These are phyloP conservation scores for Scolopax mira DNA, from an alignment of 2,113 vertebrate species.

Conservation along the genomic window DNA sequence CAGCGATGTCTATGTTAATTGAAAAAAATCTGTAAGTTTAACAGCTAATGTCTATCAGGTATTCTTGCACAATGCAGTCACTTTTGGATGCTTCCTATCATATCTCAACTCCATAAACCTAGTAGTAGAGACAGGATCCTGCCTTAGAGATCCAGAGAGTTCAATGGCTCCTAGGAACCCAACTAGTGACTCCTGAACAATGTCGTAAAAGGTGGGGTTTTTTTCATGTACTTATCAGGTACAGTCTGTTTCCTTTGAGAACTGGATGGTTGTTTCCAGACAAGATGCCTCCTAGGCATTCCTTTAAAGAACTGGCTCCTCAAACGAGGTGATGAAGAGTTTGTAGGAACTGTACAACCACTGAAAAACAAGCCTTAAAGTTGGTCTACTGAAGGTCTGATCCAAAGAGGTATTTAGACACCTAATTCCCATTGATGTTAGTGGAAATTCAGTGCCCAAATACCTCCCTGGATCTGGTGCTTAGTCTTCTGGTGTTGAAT, in stretches of 20 bases:
- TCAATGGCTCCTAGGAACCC: not conserved
- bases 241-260: not conserved
- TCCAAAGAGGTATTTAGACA: not conserved
- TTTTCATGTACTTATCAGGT: not conserved
- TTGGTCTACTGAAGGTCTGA: not conserved
- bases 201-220: not conserved
- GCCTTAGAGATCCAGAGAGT: not conserved
- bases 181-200: not conserved
- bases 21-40: not conserved
- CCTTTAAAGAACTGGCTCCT: not conserved
- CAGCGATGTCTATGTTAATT: not conserved
- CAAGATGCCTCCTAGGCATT: not conserved
- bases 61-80: not conserved
- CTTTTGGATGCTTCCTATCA: not conserved
- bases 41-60: not conserved
- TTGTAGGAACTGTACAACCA: not conserved
- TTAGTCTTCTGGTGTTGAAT: not conserved
- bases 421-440: not conserved
- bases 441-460: conserved; percentile 3
- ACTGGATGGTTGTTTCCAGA: not conserved
- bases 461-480: not conserved
- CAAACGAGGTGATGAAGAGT: not conserved
- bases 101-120: not conserved
- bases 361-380: not conserved
- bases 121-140: not conserved